Percentiles rank a stretch among this genome's conserved stretches.
Evolutionary conservation across 2,113 vertebrate species (phyloP).

Genomic region (Oostethus manadensis): DNA sequence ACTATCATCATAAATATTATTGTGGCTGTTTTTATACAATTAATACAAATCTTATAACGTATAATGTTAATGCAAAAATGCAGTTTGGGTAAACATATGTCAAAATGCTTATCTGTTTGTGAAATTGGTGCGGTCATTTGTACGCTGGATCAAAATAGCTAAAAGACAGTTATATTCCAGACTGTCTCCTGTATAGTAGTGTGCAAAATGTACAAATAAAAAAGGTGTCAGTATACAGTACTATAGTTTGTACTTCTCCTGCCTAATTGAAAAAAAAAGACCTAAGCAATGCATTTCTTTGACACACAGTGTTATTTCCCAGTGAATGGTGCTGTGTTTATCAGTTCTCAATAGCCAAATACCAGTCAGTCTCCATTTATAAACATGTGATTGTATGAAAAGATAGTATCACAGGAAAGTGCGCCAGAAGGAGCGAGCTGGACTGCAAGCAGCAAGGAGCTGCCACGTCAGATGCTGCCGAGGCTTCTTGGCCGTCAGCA

Average conservation of each 20-base stretch:
- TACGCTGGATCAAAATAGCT: neutral
- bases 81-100: neutral
- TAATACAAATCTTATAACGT: neutral
- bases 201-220: no score
- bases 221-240: no score
- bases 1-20: neutral
- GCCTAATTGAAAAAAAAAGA: neutral
- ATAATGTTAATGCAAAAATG: no score
- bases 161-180: neutral
- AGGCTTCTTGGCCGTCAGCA: conserved; percentile 66
- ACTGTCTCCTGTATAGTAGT: neutral
- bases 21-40: neutral
- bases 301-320: conserved; percentile 11
- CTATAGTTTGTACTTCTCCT: neutral
- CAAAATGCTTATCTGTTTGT: neutral
- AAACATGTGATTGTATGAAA: conserved; percentile 59
- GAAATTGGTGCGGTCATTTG: neutral
- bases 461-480: conserved; percentile 70
- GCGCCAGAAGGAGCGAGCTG: conserved; percentile 61
- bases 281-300: conserved; percentile 15
- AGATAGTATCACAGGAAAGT: conserved; percentile 60
- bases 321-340: conserved; percentile 26
- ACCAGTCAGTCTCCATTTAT: conserved; percentile 52
- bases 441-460: conserved; percentile 54
- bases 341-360: conserved; percentile 36